These are phyloP conservation scores for Pangasius krempfi DNA, from an alignment of 2,797 vertebrate genomes.

Conservation along the genomic window DNA sequence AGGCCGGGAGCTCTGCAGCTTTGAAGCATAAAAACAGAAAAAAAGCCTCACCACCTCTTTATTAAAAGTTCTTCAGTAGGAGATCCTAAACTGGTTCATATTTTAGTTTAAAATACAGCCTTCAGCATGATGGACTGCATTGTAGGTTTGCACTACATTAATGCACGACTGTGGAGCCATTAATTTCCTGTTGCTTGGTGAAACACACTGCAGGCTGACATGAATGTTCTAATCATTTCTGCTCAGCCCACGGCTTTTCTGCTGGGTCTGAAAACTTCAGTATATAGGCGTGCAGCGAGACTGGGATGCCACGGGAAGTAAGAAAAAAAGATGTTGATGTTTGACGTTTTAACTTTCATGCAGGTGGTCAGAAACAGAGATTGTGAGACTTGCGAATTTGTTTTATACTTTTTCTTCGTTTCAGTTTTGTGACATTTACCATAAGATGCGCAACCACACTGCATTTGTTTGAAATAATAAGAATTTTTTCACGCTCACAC, in stretches of 20 bases:
- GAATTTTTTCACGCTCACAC: too few relatives aligned
- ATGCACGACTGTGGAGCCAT: not conserved
- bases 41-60: not conserved
- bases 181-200: slow-evolving; percentile 16
- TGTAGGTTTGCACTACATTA: slow-evolving; percentile 6
- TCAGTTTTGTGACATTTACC: too few relatives aligned
- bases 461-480: too few relatives aligned
- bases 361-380: not conserved
- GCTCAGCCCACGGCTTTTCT: slow-evolving; percentile 5
- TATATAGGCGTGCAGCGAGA: not conserved
- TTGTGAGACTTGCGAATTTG: not conserved
- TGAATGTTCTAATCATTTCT: slow-evolving; percentile 19
- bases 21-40: not conserved
- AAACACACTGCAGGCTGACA: slow-evolving; percentile 1
- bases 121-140: slow-evolving; percentile 9
- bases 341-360: not conserved
- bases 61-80: not conserved
- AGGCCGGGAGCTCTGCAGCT: not conserved
- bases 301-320: not conserved
- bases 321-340: not conserved
- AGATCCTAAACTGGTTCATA: not conserved
- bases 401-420: not conserved
- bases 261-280: not conserved
- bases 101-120: not conserved
- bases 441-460: too few relatives aligned